Conservation (phyloP, 2,113 vertebrate species). For the Mormoops blainvillei region DNA sequence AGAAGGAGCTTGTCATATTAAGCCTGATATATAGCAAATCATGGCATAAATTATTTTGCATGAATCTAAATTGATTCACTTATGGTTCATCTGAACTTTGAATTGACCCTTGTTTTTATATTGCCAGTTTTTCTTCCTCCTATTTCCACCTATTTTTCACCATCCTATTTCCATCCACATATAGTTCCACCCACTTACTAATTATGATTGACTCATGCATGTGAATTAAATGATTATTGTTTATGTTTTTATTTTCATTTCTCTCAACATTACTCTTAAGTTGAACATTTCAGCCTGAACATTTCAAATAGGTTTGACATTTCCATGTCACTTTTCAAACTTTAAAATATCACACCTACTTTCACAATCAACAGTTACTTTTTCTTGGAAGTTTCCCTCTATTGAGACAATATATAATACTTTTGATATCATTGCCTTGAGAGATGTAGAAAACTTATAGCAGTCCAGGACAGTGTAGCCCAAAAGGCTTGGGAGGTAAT, state of each 20-base stretch:
- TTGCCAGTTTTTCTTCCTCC: constrained; percentile 19
- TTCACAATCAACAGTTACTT: not conserved
- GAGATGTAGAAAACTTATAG: not conserved
- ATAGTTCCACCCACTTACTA: constrained; percentile 20
- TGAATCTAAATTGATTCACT: constrained; percentile 36
- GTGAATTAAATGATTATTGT: constrained; percentile 42
- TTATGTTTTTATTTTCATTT: constrained; percentile 26
- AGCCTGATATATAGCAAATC: constrained; percentile 26
- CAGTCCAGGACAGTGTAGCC: not conserved
- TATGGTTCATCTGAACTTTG: constrained; percentile 54
- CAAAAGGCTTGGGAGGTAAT: not conserved
- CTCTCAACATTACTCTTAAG: constrained; percentile 20
- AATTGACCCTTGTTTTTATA: constrained; percentile 24
- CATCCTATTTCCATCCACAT: constrained; percentile 26
- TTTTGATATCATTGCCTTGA: not conserved
- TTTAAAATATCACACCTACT: constrained; percentile 20
- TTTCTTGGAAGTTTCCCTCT: not conserved
- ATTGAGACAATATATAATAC: not conserved
- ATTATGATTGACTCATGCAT: constrained; percentile 38
- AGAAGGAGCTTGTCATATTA: not conserved
- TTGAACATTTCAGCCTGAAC: constrained; percentile 37
- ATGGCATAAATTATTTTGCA: constrained; percentile 29
- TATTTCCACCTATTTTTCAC: constrained; percentile 31
- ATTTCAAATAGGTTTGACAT: constrained; percentile 47
- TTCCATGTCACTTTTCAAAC: constrained; percentile 31